Percentiles rank a stretch among this genome's conserved stretches.
Evolutionary conservation across 2,797 vertebrate species (phyloP).

Genomic region (Botia kubotai): DNA sequence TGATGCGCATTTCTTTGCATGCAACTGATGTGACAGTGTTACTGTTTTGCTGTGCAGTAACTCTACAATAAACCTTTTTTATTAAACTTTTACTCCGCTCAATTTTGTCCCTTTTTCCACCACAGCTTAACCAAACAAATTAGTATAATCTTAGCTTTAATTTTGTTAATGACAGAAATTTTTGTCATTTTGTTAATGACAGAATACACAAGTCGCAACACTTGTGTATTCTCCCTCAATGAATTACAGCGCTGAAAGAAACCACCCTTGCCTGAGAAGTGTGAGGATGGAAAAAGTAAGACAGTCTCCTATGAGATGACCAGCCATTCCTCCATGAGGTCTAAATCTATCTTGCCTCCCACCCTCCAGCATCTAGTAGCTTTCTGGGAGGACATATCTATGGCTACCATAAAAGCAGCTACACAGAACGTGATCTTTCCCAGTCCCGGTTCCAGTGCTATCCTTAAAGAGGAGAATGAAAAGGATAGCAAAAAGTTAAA

Average conservation of each 20-base stretch:
- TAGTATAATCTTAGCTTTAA: too few relatives aligned
- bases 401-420: slow-evolving; percentile 98
- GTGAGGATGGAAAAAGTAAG: slow-evolving; percentile 93
- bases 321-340: slow-evolving; percentile 84
- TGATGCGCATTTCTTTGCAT: too few relatives aligned
- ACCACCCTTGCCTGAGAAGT: slow-evolving; percentile 94
- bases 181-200: too few relatives aligned
- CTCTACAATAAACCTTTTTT: too few relatives aligned
- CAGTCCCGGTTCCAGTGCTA: slow-evolving; percentile 97
- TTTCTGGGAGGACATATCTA: slow-evolving; percentile 99
- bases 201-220: too few relatives aligned
- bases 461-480: slow-evolving; percentile 95
- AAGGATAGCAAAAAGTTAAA: slow-evolving; percentile 95
- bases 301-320: slow-evolving; percentile 84
- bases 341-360: slow-evolving; percentile 91
- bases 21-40: too few relatives aligned
- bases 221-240: too few relatives aligned
- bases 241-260: slow-evolving; percentile 81
- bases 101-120: too few relatives aligned
- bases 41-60: too few relatives aligned
- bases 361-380: slow-evolving; percentile 96
- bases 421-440: slow-evolving; percentile 99
- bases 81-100: too few relatives aligned
- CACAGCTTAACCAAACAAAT: too few relatives aligned
- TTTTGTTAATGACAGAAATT: too few relatives aligned